Percentiles rank a stretch among this genome's conserved stretches.
phyloP scores from a whole-genome alignment of 2,888 invertebrate genomes.

The Microctonus brassicae region DNA sequence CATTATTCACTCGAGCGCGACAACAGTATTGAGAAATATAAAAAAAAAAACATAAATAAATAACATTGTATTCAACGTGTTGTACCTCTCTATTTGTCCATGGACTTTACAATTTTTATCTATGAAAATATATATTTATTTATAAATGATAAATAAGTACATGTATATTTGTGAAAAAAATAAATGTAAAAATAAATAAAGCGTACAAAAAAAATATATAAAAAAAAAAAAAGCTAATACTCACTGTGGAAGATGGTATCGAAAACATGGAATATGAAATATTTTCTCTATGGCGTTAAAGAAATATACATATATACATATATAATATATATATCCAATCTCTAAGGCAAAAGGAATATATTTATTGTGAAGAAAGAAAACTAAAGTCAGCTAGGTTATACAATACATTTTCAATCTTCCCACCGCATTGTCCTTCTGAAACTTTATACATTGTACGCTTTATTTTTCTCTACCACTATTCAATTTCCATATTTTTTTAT shows the following conservation, averaged over 20 bases:
- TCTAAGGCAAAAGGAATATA: neutral
- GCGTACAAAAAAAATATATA: too few relatives aligned
- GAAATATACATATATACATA: neutral
- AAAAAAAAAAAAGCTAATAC: too few relatives aligned
- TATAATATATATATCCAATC: too few relatives aligned
- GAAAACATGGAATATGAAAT: neutral
- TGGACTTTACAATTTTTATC: neutral
- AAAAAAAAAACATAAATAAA: neutral
- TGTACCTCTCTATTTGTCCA: neutral
- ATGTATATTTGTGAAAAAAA: too few relatives aligned
- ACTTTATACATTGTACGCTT: neutral
- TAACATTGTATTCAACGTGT: neutral
- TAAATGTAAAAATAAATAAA: too few relatives aligned
- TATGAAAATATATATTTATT: neutral
- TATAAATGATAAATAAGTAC: neutral
- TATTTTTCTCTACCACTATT: neutral
- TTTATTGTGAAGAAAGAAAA: neutral
- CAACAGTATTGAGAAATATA: neutral
- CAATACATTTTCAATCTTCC: neutral
- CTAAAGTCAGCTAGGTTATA: neutral
- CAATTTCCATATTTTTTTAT: neutral
- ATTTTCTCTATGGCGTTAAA: neutral
- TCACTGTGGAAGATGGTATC: too few relatives aligned
- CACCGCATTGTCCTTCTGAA: neutral
- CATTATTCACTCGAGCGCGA: neutral